Percentiles rank a stretch among this genome's conserved stretches.
These are phyloP conservation scores for Drosophila grimshawi DNA, from an alignment of 1,140 invertebrate genomes.

Conservation along the genomic window DNA sequence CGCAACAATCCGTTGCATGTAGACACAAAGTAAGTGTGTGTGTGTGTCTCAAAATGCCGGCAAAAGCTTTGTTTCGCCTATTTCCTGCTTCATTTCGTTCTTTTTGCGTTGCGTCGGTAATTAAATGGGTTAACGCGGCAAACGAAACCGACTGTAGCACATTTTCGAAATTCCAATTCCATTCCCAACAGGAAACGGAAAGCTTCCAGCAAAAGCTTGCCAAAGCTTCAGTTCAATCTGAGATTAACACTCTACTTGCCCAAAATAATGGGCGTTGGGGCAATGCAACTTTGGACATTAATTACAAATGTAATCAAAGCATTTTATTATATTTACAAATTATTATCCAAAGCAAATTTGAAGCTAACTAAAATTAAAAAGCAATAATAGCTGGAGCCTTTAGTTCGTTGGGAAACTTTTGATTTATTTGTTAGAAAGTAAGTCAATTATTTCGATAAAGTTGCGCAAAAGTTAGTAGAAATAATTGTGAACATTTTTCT, in stretches of 20 bases:
- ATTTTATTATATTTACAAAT: too few species aligned
- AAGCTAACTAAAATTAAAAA: too few species aligned
- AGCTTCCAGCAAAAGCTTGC: constrained; percentile 37
- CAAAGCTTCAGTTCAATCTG: constrained; percentile 12
- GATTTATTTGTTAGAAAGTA: too few species aligned
- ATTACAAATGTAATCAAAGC: background rate
- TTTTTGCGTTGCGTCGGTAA: constrained; percentile 25
- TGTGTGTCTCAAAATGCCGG: constrained; percentile 37
- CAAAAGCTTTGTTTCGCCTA: constrained; percentile 18
- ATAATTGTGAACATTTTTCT: too few species aligned
- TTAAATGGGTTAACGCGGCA: constrained; percentile 59
- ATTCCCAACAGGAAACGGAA: constrained; percentile 15
- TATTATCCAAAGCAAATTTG: too few species aligned
- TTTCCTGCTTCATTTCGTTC: background rate
- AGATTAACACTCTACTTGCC: background rate
- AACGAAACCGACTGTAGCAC: constrained; percentile 58
- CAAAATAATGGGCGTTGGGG: background rate
- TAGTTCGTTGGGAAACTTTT: too few species aligned
- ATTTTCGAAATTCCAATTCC: constrained; percentile 66
- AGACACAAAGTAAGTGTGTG: background rate
- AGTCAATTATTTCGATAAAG: too few species aligned
- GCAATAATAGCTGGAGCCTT: too few species aligned
- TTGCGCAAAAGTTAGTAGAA: too few species aligned
- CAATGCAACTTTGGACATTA: background rate
- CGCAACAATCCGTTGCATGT: constrained; percentile 31